phyloP scores from a whole-genome alignment of 2,888 invertebrate species.

The Drosophila emarginata region DNA sequence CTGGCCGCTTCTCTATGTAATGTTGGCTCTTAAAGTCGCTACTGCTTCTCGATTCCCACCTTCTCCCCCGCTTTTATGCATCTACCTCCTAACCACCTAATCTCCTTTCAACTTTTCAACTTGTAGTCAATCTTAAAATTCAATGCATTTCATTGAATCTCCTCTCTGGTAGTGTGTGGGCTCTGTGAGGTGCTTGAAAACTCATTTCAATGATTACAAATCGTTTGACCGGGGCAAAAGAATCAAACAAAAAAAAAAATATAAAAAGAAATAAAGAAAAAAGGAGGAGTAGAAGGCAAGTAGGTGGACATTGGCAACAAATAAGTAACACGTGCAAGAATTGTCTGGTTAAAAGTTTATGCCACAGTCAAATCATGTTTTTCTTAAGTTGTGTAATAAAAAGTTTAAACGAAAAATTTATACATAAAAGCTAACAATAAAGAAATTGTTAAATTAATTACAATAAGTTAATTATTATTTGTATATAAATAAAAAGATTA shows the following conservation, averaged over 20 bases:
- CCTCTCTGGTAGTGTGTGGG: background rate
- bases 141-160: background rate
- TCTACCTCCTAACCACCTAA: background rate
- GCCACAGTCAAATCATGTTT: background rate
- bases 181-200: slow-evolving; percentile 10
- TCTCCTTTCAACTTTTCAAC: background rate
- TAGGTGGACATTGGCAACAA: slow-evolving; percentile 5
- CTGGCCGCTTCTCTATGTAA: slow-evolving; percentile 12
- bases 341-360: background rate
- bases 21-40: slow-evolving; percentile 10
- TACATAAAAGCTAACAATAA: too few species aligned
- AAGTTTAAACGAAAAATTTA: too few species aligned
- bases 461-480: too few species aligned
- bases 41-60: background rate
- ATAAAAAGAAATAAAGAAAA: background rate
- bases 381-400: too few species aligned
- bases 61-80: background rate
- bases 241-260: background rate
- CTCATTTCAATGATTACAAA: slow-evolving; percentile 51
- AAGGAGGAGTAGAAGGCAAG: slow-evolving; percentile 19
- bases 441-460: too few species aligned
- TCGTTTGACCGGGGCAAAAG: slow-evolving; percentile 28
- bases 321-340: slow-evolving; percentile 10
- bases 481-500: too few species aligned
- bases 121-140: slow-evolving; percentile 2